Base-by-base conservation (phyloP, 1,140 invertebrate genomes). In the Drosophila novamexicana region DNA sequence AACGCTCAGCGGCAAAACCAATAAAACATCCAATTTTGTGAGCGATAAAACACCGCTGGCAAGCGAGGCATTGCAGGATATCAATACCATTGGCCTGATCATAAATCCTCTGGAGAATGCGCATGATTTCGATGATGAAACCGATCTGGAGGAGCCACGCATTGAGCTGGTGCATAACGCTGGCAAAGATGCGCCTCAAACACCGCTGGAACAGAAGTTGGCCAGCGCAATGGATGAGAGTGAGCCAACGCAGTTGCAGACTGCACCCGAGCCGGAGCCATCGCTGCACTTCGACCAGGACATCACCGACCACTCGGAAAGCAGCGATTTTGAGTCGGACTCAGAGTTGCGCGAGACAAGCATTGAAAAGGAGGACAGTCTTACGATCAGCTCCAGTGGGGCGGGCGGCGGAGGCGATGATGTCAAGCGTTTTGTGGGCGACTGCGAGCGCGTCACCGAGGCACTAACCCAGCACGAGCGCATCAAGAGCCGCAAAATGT, bases 91-190 rank as follows among this genome's bases (percentile, higher is more conserved):
- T 12, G 93, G 93, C 12, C 64, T 94, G 34, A 93, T 94, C 37
- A 93, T 94, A 2, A 94, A 94, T 92, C 94, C 94, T 0, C 90
- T 94, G 1, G 92, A 92, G 42, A 91, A 79, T 75, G 84, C 91
- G 0, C 70, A 81, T 34, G 91, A 92, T 58, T 91, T 92, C 44
- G 91, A 91, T 54, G 91, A 90, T 45, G 91, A 92, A 32, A 81
- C 81, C 6, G 91, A 92, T 65, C 29, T 86, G 29, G 90, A 91
- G 54, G 85, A 86, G 56, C 89, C 75, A 3, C 69, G 78, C 18
- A 70, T 88, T 9, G 88, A 91, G 66, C 56, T 83, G 2, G 74
- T 81, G 6, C 52, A 70, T 16, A 64, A 34, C 3, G 39, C 39
- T 0, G 62, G 64, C 56, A 88, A 71, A 44, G 73, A 91, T 44